Evolutionary conservation across 2,888 invertebrate genomes (phyloP), one percentile per base, ranked within the genome.

Genomic region (Leucoma salicis): DNA sequence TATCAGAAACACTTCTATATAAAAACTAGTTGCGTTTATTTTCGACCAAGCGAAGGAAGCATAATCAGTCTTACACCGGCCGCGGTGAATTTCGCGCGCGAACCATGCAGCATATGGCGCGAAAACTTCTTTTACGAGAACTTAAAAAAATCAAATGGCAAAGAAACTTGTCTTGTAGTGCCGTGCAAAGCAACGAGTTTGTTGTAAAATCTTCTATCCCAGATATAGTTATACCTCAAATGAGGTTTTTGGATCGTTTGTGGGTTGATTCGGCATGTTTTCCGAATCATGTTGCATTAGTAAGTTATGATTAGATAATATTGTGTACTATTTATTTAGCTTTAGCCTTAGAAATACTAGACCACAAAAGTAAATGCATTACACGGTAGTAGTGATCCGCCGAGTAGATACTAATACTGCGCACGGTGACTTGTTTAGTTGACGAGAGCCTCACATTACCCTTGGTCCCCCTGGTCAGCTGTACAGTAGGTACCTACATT

Each of bases 261-360:
- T 87, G 82, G 82, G 54, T 52, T 11, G 66, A 86, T 28, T 74
- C 74, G 8, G 57, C 70, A 11, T 53, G 56, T 35, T 87, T 74
- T 49, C 66, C 69, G 39, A 77, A 83, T 53, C 78, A 75, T 57
- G 67, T 86, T 29, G 86, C 88, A 13, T 57, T 89, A 48, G 88
- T 89, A 64, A 78, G 88, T 80, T 13, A 13, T 25, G 4, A 18
- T 18, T 18, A 5, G 3, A 18, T 18, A n/a, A n/a, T n/a, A n/a
- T n/a, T n/a, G n/a, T n/a, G n/a, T n/a, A n/a, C n/a, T n/a, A 16
- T 16, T 16, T 16, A 16, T 16, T 16, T 16, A n/a, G n/a, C n/a
- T n/a, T n/a, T n/a, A n/a, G n/a, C n/a, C n/a, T n/a, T n/a, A n/a
- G n/a, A n/a, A n/a, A n/a, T n/a, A n/a, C n/a, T n/a, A n/a, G n/a